Conservation (phyloP, 2,888 invertebrate species). For the Caenorhabditis sp. region DNA sequence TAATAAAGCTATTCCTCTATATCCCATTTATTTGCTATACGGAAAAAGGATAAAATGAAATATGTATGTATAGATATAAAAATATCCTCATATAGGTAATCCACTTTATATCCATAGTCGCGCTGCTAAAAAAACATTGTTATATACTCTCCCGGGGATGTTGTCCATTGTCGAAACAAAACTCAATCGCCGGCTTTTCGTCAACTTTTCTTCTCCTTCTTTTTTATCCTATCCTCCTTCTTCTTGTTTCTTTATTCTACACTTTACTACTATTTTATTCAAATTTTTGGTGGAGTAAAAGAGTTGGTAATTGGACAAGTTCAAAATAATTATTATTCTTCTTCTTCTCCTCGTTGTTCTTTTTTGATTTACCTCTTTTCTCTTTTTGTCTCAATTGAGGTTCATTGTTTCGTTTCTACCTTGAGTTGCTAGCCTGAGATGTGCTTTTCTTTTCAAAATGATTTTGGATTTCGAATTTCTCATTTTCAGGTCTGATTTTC, state of each 20-base stretch:
- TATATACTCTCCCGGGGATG: constrained; percentile 47
- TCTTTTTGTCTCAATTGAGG: background rate
- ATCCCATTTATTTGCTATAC: constrained; percentile 1
- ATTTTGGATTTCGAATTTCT: no score
- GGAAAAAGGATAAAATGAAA: background rate
- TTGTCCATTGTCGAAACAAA: constrained; percentile 47
- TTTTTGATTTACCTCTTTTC: background rate
- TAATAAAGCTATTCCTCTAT: background rate
- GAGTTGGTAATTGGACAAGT: constrained; percentile 1
- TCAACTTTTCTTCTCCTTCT: constrained; percentile 5
- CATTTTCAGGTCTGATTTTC: no score
- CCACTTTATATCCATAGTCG: constrained; percentile 8
- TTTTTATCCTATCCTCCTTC: constrained; percentile 8
- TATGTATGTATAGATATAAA: background rate
- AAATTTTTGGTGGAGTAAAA: constrained; percentile 26
- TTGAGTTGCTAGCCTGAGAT: background rate
- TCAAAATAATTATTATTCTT: background rate
- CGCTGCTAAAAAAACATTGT: constrained; percentile 1
- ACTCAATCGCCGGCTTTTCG: constrained; percentile 39
- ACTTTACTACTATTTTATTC: constrained; percentile 44
- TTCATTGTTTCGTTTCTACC: background rate
- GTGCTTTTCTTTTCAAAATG: no score
- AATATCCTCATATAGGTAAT: constrained; percentile 13
- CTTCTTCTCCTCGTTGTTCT: background rate
- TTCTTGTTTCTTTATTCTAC: constrained; percentile 18